Conservation (phyloP, 2,888 invertebrate genomes). For the Choristoneura rosaceana region DNA sequence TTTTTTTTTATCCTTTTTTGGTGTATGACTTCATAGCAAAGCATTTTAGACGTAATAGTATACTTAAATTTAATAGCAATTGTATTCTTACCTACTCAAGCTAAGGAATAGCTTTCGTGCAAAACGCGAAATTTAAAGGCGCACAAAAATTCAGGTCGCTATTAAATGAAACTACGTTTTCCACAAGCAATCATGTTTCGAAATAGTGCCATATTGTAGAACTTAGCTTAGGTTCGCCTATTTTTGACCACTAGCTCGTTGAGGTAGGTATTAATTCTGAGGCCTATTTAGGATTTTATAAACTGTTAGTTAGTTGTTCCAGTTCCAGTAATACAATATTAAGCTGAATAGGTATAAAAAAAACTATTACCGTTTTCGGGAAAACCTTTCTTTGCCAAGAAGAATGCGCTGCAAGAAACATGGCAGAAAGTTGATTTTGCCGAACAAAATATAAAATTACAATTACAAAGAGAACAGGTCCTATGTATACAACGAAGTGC, state of each 20-base stretch:
- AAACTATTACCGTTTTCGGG: too few relatives aligned
- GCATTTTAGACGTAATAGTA: background rate
- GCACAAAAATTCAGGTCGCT: background rate
- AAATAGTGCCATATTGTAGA: background rate
- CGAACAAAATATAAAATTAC: too few relatives aligned
- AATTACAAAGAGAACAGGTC: too few relatives aligned
- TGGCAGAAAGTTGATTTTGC: too few relatives aligned
- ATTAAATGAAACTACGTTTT: background rate
- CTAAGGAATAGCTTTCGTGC: slow-evolving; percentile 24
- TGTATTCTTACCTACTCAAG: background rate
- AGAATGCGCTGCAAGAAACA: too few relatives aligned
- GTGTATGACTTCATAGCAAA: background rate
- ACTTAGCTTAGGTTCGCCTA: background rate
- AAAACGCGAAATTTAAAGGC: slow-evolving; percentile 28
- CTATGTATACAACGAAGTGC: too few relatives aligned
- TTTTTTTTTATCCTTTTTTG: slow-evolving; percentile 20
- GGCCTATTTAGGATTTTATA: too few relatives aligned
- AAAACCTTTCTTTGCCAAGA: too few relatives aligned
- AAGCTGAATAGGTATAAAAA: too few relatives aligned
- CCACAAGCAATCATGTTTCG: background rate
- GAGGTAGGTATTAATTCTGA: background rate
- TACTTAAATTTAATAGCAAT: background rate
- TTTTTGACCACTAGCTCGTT: background rate
- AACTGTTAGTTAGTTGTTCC: background rate
- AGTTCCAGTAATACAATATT: background rate